Base-by-base conservation (phyloP, 2,888 invertebrate species). In the Sympetrum striolatum region DNA sequence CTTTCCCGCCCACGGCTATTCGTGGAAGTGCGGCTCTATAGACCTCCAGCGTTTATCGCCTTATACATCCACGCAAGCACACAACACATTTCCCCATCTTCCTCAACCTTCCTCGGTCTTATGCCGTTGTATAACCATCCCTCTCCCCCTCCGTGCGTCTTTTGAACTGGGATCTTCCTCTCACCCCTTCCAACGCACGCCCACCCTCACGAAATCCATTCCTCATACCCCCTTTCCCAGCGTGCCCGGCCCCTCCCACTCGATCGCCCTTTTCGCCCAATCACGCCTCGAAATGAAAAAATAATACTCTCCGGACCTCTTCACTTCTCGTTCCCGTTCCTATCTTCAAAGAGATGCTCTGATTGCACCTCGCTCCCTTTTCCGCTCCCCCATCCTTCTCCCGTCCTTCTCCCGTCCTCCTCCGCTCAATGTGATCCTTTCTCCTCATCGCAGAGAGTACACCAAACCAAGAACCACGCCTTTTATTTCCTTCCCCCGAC, bases 31-130 rank as follows among this genome's bases (percentile, higher is more conserved):
- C n/a, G 60, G 37, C 37, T 37, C 37, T 60, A 86, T 60, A 60
- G 86, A 86, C 86, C 60, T n/a, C 10, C 2, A 35, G 86, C 37
- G 60, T 86, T 86, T 86, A 86, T 86, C 86, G 60, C 60, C 86
- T 39, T n/a, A 60, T 60, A 53, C n/a, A 39, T 22, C 25, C 86
- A 60, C 86, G 37, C 86, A n/a, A 58, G 82, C 53, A n/a, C 3
- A 60, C 35, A 82, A 82, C 82, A 86, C 86, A 60, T 86, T 86
- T 86, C 86, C n/a, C 39, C 86, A 58, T 31, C 60, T 48, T 31
- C 8, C 73, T 31, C 18, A 80, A 14, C 80, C 39, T 39, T 22
- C 37, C 80, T 15, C 39, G 39, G 25, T 18, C 35, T 37, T n/a
- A 80, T 39, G 80, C 80, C 73, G 73, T 25, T 31, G 37, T 37